Percentiles rank a stretch among this genome's conserved stretches.
Conservation (phyloP, 2,888 invertebrate genomes). For the Caenorhabditis auriculariae region DNA sequence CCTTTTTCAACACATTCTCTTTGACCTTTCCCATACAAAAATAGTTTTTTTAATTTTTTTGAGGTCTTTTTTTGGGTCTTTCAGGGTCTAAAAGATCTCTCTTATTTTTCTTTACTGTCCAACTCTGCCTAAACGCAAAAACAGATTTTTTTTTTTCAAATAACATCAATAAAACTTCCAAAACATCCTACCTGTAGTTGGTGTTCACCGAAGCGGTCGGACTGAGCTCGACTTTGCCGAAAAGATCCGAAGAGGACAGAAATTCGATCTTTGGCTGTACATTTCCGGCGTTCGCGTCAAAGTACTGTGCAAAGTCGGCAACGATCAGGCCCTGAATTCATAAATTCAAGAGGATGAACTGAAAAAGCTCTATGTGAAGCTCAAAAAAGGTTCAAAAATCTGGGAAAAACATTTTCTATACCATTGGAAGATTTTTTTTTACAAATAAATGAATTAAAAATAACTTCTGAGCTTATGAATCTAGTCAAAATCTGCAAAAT, state of each 20-base stretch:
- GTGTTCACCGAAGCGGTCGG: constrained; percentile 10
- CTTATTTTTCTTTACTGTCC: too few species aligned
- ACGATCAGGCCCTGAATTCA: constrained; percentile 23
- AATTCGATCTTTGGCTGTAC: constrained; percentile 22
- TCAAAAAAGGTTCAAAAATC: background rate
- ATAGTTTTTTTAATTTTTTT: too few species aligned
- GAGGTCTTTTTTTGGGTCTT: too few species aligned
- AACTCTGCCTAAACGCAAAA: too few species aligned
- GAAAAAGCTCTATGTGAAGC: background rate
- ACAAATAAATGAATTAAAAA: background rate
- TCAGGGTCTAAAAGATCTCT: too few species aligned
- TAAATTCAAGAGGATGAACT: too few species aligned
- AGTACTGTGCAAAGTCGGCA: constrained; percentile 32
- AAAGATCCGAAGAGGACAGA: constrained; percentile 1
- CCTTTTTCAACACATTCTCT: too few species aligned
- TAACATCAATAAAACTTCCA: background rate
- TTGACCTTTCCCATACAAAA: too few species aligned
- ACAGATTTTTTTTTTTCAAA: background rate
- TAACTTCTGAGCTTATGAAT: too few species aligned
- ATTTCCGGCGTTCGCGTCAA: constrained; percentile 19
- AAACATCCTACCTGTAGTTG: constrained; percentile 12
- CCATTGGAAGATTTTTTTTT: background rate
- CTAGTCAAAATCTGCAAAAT: background rate
- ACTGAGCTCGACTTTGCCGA: constrained; percentile 1
- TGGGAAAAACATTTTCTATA: too few species aligned